Conservation (phyloP, 2,113 vertebrate genomes). For the rat (Rattus norvegicus) region DNA sequence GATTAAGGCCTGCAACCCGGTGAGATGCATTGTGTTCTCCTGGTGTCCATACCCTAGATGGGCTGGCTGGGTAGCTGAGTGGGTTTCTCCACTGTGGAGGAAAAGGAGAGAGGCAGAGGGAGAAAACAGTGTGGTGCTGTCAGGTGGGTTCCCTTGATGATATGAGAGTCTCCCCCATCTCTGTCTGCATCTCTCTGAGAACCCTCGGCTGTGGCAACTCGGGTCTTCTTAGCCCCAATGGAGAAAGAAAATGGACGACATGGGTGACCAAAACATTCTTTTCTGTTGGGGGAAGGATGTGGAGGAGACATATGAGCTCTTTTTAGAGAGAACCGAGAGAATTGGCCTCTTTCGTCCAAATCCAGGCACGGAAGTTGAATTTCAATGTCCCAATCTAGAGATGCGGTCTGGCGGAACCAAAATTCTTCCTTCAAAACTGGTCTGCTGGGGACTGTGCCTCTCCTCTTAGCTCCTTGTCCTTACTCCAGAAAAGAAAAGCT, state of each 20-base stretch:
- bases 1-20: slow-evolving; percentile 84
- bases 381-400: slow-evolving; percentile 12
- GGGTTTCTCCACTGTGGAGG: slow-evolving; percentile 38
- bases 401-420: background rate
- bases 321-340: background rate
- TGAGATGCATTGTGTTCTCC: slow-evolving; percentile 77
- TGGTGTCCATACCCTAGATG: slow-evolving; percentile 55
- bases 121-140: background rate
- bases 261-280: background rate
- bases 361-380: background rate
- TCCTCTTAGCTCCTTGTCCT: background rate
- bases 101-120: background rate
- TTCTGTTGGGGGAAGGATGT: background rate
- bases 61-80: slow-evolving; percentile 34
- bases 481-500: background rate
- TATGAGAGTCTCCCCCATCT: background rate
- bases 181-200: background rate
- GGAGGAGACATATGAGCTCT: background rate
- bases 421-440: slow-evolving; percentile 7
- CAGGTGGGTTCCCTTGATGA: background rate
- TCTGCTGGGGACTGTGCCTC: background rate
- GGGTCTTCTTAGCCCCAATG: background rate
- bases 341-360: background rate
- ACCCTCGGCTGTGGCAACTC: background rate
- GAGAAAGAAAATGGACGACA: background rate